Evolutionary conservation across 2,797 vertebrate species (phyloP), one percentile per base, ranked within the genome.

Genomic region (Dendrocincla fuliginosa): DNA sequence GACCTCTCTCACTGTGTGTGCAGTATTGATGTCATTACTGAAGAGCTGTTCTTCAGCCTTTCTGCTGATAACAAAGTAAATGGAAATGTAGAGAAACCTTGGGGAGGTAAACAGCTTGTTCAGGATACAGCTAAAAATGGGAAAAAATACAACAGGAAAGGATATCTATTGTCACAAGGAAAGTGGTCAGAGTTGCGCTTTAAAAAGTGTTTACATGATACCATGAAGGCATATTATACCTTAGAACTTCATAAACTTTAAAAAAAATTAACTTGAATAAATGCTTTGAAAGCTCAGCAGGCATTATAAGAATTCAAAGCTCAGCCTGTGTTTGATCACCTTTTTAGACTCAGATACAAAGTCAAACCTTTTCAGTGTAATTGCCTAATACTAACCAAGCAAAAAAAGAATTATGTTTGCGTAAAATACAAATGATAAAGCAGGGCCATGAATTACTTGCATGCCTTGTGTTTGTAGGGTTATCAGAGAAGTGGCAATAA

Each of bases 1-100:
- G 97, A 98, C 95, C 97, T 97, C 96, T 97, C 97, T 97, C 89
- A 37, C 93, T 95, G 83, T 96, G 95, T 94, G 80, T 91, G 94
- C 95, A 71, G 46, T 96, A 97, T 96, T 94, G 97, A 97, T 97
- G 97, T 90, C 93, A 97, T 97, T 97, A 97, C 87, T 46, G 90
- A 97, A 95, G 94, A 97, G 96, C 85, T 95, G 81, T 78, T 96
- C 92, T 93, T 94, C 94, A 96, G 96, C 69, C 65, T 95, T 97
- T 97, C 95, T 91, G 91, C 86, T 93, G 96, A 97, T 98, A 98
- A 97, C 96, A 97, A 97, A 97, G 96, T 96, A 97, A 97, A 97
- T 95, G 95, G 92, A 97, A 98, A 97, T 88, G 57, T 35, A 89
- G 75, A 77, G 42, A 95, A 97, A 97, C 85, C 94, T 96, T 87